Evolutionary conservation across 2,888 invertebrate genomes (phyloP).

Genomic region (Drosophila paracracens): DNA sequence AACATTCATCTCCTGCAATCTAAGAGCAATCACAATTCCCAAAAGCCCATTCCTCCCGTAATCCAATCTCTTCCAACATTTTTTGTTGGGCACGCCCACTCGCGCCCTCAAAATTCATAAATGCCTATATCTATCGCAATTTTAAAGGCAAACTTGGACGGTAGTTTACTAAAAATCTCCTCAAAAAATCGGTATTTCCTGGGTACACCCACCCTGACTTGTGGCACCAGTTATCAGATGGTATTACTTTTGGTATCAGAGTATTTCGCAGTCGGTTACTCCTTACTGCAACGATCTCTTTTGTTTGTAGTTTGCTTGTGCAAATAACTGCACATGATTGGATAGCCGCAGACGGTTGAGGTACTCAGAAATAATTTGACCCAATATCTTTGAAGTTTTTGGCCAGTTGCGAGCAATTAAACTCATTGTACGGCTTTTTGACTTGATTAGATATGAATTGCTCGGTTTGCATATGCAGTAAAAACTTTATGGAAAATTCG

Average conservation of each 20-base stretch:
- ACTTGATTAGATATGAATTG: constrained; percentile 61
- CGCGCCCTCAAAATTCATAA: neutral
- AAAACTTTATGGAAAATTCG: constrained; percentile 31
- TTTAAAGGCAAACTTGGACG: neutral
- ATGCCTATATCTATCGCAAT: neutral
- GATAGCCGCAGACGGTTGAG: constrained; percentile 14
- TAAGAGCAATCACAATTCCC: no score
- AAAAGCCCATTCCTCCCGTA: no score
- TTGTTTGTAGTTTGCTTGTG: constrained; percentile 33
- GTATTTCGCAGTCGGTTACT: neutral
- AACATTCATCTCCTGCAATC: no score
- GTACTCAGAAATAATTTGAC: constrained; percentile 36
- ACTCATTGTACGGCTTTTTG: constrained; percentile 58
- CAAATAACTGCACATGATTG: constrained; percentile 51
- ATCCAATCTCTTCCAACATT: neutral
- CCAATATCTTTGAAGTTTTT: constrained; percentile 16
- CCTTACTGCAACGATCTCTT: neutral
- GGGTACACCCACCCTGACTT: neutral
- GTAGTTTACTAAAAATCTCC: neutral
- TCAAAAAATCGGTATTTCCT: neutral
- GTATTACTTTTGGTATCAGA: neutral
- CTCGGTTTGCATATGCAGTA: constrained; percentile 29
- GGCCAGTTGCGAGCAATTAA: constrained; percentile 58
- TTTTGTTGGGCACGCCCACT: neutral
- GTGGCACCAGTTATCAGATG: neutral